Evolutionary conservation across 2,113 vertebrate species (phyloP), one percentile per base, ranked within the genome.

Genomic region (Athene cunicularia): DNA sequence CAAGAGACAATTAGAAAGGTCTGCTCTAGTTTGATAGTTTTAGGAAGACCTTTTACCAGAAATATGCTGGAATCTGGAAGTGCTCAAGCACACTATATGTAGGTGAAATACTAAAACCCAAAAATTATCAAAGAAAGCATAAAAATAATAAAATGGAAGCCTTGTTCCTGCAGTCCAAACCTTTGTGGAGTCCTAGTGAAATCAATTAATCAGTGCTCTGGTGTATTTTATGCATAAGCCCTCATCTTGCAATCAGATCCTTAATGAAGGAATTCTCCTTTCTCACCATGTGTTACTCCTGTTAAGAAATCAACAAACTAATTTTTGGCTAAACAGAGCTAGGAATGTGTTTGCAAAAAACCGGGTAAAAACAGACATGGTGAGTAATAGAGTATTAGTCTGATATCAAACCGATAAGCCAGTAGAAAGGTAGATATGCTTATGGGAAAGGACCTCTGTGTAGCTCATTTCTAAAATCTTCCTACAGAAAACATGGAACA

Each of bases 11-110:
- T 95, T 95, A 89, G 83, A 64, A 93, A 89, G 49, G 87, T 93
- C 94, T 95, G 77, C 33, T 62, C 30, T 76, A 62, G 39, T 75
- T 62, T 89, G 93, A 86, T 95, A 95, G 66, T 43, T 86, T 62
- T 53, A 53, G 55, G 26, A 66, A 95, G 81, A 68, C 50, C 73
- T 89, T 90, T 92, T 82, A 88, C 96, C 90, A 93, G 84, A 91
- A 93, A 90, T 82, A 53, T 88, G 70, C 77, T 90, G 88, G 70
- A 95, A 88, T 88, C 70, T 79, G 56, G 19, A 90, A 90, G 58
- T 93, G 17, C 81, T 91, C 3, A 30, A 85, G 70, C 26, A 33
- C 3, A 12, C 21, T 75, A 3, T 75, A 20, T 87, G 60, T 79
- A 75, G 94, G 39, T 72, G 6, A 87, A 71, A n/a, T 64, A 68